Conservation (phyloP, 2,113 vertebrate genomes). For the Sander lucioperca region DNA sequence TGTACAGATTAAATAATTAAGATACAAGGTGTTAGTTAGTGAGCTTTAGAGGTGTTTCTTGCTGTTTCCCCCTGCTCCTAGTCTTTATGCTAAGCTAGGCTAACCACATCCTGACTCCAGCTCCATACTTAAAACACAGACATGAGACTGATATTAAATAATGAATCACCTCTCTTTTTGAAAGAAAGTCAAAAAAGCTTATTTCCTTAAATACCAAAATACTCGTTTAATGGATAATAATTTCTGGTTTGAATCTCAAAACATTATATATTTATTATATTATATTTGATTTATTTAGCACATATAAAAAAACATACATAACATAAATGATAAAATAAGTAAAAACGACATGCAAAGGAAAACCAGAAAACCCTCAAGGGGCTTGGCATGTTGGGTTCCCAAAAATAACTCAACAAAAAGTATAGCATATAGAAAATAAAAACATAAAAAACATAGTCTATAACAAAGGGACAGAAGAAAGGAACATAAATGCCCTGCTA, state of each 20-base stretch:
- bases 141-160: background rate
- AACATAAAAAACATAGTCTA: too few relatives aligned
- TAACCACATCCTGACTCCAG: background rate
- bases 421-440: too few relatives aligned
- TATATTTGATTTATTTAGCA: too few relatives aligned
- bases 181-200: background rate
- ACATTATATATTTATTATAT: background rate
- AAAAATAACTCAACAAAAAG: too few relatives aligned
- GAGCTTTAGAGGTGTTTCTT: background rate
- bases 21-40: background rate
- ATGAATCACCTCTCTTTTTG: background rate
- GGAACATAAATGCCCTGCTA: too few relatives aligned
- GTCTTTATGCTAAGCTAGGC: background rate
- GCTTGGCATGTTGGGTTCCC: too few relatives aligned
- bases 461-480: too few relatives aligned
- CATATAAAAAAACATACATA: too few relatives aligned
- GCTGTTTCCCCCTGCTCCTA: background rate
- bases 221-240: background rate
- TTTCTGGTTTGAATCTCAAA: background rate
- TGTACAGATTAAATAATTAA: background rate
- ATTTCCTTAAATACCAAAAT: background rate
- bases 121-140: background rate
- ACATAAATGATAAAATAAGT: too few relatives aligned
- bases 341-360: too few relatives aligned
- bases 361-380: too few relatives aligned